A percentile compares a stretch with the other conserved stretches of the same genome.
Evolutionary conservation across 2,888 invertebrate genomes (phyloP).

Genomic region (Malacosoma neustria): DNA sequence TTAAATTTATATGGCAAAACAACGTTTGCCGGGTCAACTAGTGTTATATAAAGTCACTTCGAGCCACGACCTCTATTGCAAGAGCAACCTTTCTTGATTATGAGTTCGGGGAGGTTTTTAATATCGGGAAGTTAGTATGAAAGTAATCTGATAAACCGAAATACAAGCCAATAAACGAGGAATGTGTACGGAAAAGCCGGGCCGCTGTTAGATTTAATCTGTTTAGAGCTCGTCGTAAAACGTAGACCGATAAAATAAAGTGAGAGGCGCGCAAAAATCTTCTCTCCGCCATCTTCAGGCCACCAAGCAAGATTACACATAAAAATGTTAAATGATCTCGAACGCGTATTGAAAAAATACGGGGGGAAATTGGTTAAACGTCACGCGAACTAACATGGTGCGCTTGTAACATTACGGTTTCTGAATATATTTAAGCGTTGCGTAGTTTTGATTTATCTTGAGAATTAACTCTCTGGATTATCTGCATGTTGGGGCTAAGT

Average conservation of each 20-base stretch:
- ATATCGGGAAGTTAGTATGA: too few relatives aligned
- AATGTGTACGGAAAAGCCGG: constrained; percentile 36
- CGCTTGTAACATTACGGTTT: constrained; percentile 9
- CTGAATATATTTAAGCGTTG: neutral
- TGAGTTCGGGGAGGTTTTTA: too few relatives aligned
- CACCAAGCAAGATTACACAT: constrained; percentile 69
- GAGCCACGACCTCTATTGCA: too few relatives aligned
- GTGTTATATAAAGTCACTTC: too few relatives aligned
- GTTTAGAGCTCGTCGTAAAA: constrained; percentile 61
- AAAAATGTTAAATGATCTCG: constrained; percentile 73
- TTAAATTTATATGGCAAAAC: too few relatives aligned
- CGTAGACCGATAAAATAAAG: constrained; percentile 65
- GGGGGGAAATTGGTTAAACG: constrained; percentile 45
- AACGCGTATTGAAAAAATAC: constrained; percentile 71
- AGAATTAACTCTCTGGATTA: too few relatives aligned
- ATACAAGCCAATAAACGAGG: constrained; percentile 48
- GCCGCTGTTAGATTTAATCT: constrained; percentile 67
- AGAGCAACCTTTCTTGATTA: too few relatives aligned
- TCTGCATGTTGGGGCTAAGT: too few relatives aligned
- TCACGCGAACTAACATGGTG: constrained; percentile 17
- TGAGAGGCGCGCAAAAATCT: constrained; percentile 59
- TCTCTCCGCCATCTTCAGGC: constrained; percentile 51
- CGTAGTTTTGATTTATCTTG: too few relatives aligned
- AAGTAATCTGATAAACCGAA: constrained; percentile 32
- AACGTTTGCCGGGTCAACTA: too few relatives aligned